Percentiles rank a stretch among this genome's conserved stretches.
phyloP scores from a whole-genome alignment of 92 coral and sea anemone genomes.

The Epizoanthus ramosus region DNA sequence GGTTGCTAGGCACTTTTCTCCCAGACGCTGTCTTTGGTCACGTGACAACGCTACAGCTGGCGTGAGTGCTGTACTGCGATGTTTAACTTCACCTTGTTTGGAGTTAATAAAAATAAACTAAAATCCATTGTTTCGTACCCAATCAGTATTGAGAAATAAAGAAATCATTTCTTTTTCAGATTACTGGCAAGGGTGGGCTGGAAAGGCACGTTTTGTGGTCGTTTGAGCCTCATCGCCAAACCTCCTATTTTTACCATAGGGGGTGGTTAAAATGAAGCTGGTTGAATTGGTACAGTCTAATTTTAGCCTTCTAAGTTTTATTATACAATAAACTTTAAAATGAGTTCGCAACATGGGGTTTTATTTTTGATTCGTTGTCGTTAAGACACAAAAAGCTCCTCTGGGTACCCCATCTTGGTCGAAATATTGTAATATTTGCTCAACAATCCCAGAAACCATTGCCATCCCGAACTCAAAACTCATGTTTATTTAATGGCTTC shows the following conservation, averaged over 20 bases:
- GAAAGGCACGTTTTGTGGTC: background rate
- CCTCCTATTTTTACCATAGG: background rate
- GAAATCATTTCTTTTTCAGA: background rate
- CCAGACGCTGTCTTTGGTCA: background rate
- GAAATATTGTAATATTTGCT: background rate
- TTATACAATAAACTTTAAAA: background rate
- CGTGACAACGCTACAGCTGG: background rate
- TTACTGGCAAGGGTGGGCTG: background rate
- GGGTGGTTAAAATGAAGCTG: background rate
- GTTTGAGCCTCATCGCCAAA: background rate
- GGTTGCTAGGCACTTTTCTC: constrained; percentile 1
- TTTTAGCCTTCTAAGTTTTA: background rate
- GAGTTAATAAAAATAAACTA: background rate
- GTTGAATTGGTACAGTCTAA: background rate
- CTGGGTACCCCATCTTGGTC: background rate
- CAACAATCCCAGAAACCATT: background rate
- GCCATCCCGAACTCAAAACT: background rate
- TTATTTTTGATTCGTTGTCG: background rate
- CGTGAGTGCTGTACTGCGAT: background rate
- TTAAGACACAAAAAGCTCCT: background rate
- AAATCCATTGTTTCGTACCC: background rate
- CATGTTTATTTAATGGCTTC: background rate
- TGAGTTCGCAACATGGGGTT: constrained; percentile 3
- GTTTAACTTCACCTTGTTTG: background rate
- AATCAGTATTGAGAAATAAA: background rate